These are phyloP conservation scores for Anneissia japonica DNA, from an alignment of 35 echinoderm and acorn worm genomes.

Conservation along the genomic window DNA sequence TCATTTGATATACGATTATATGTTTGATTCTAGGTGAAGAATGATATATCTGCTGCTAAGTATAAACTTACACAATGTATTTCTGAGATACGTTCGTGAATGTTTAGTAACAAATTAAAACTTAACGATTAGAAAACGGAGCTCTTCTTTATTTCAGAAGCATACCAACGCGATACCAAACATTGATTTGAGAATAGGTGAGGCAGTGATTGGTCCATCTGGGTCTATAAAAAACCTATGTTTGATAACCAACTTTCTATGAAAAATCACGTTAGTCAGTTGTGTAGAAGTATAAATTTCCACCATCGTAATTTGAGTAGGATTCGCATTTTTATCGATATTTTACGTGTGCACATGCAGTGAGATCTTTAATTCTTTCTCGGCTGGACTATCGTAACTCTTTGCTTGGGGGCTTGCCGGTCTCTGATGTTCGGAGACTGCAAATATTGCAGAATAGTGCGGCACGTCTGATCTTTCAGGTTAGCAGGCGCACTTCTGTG, in stretches of 20 bases:
- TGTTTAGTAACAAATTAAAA: not conserved
- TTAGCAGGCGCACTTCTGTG: slow-evolving; percentile 10
- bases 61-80: no score
- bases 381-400: slow-evolving; percentile 24
- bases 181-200: slow-evolving; percentile 3
- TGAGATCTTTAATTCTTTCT: slow-evolving; percentile 28
- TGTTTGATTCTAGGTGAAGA: no score
- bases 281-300: slow-evolving; percentile 26
- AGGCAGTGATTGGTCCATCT: not conserved
- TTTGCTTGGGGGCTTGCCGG: slow-evolving; percentile 3
- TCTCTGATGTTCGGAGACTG: not conserved
- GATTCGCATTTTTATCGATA: slow-evolving; percentile 4
- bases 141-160: not conserved
- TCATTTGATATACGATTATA: no score
- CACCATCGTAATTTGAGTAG: slow-evolving; percentile 26
- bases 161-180: not conserved
- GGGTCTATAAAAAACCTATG: slow-evolving; percentile 10
- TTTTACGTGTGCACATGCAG: slow-evolving; percentile 20
- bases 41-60: no score
- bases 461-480: slow-evolving; percentile 39
- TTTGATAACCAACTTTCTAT: not conserved
- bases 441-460: slow-evolving; percentile 31
- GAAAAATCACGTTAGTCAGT: not conserved
- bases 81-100: not conserved
- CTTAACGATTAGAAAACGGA: not conserved